A percentile compares a stretch with the other conserved stretches of the same genome.
phyloP scores from a whole-genome alignment of 2,113 vertebrate genomes.

The Petaurus breviceps region DNA sequence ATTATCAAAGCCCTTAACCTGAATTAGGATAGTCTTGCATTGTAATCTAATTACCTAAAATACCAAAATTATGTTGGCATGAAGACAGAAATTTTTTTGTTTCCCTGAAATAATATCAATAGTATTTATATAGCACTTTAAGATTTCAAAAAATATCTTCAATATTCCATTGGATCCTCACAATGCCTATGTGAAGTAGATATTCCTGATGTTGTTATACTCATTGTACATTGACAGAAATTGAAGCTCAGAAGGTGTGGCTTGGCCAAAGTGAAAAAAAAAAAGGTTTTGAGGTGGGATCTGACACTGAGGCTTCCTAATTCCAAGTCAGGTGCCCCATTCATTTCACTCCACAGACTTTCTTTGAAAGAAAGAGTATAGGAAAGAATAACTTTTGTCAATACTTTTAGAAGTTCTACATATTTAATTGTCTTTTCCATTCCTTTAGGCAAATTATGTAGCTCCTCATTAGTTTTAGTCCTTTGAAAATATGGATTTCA shows the following conservation, averaged over 20 bases:
- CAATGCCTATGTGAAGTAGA: neutral
- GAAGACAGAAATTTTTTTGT: neutral
- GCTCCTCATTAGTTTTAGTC: slow-evolving; percentile 55
- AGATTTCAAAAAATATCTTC: neutral
- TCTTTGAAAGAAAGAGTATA: slow-evolving; percentile 39
- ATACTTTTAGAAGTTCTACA: slow-evolving; percentile 1
- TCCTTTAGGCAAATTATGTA: slow-evolving; percentile 56
- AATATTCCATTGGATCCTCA: neutral
- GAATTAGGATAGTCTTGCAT: neutral
- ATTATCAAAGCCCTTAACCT: neutral
- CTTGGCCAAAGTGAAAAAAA: neutral
- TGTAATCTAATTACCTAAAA: neutral
- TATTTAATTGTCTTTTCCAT: slow-evolving; percentile 9
- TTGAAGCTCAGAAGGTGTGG: neutral
- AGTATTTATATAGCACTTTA: neutral
- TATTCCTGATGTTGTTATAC: neutral
- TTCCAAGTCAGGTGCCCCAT: neutral
- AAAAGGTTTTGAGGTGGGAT: neutral
- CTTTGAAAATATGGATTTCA: slow-evolving; percentile 57
- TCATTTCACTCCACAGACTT: neutral
- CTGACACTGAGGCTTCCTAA: neutral
- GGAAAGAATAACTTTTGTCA: neutral
- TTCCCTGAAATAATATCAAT: neutral
- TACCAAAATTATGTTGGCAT: neutral
- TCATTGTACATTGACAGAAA: neutral